Conservation (phyloP, 2,113 vertebrate genomes). For the Halichoerus grypus region DNA sequence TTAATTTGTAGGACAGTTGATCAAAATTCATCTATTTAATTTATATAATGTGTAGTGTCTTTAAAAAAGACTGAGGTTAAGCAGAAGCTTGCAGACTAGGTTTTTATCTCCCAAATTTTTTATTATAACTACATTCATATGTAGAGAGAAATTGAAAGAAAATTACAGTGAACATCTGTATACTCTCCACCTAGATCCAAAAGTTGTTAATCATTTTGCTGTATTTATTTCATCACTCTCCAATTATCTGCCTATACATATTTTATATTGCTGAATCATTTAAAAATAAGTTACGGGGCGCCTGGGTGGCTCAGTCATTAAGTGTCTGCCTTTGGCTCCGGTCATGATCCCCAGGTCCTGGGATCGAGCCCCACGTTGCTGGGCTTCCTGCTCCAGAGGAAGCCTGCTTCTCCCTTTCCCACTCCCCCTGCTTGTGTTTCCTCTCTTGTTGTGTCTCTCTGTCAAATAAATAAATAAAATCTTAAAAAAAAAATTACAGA, state of each 20-base stretch:
- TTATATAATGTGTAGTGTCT: not conserved
- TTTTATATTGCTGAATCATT: conserved; percentile 28
- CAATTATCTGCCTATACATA: not conserved
- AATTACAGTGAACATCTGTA: not conserved
- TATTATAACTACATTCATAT: not conserved
- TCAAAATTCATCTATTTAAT: not conserved
- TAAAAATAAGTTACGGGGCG: not conserved
- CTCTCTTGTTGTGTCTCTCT: no score
- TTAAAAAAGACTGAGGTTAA: not conserved
- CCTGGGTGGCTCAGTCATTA: no score
- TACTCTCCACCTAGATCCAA: not conserved
- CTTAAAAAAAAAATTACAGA: not conserved
- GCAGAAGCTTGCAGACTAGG: not conserved
- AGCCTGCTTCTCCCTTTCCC: no score
- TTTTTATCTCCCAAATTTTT: not conserved
- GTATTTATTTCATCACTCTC: not conserved
- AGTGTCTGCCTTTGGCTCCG: no score
- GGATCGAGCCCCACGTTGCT: no score
- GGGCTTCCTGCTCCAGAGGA: no score
- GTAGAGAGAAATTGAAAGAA: not conserved
- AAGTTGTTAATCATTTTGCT: not conserved
- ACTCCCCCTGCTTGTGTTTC: no score
- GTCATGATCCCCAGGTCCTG: no score
- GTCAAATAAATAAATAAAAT: no score
- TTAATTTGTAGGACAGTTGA: conserved; percentile 30